Evolutionary conservation across 2,113 vertebrate genomes (phyloP).

Genomic region (Antechinus stuartii): DNA sequence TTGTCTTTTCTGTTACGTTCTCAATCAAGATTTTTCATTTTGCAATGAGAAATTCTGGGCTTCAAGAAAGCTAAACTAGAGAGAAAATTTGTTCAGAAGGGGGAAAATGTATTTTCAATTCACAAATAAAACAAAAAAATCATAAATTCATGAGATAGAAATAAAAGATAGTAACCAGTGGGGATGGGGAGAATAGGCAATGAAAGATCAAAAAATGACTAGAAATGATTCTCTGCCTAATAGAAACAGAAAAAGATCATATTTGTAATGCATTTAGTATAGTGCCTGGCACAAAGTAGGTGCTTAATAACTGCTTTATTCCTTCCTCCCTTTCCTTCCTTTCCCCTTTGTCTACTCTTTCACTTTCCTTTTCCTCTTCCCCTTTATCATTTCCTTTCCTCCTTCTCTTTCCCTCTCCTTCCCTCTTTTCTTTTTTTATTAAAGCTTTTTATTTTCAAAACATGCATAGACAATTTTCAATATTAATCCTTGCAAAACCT

Average conservation of each 20-base stretch:
- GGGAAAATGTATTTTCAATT: conserved; percentile 27
- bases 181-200: background rate
- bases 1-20: conserved; percentile 18
- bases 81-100: conserved; percentile 27
- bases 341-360: background rate
- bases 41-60: conserved; percentile 26
- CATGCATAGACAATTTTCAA: no score
- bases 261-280: background rate
- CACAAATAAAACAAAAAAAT: background rate
- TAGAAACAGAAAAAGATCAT: background rate
- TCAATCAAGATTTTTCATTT: conserved; percentile 33
- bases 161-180: background rate
- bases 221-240: background rate
- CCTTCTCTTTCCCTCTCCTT: background rate
- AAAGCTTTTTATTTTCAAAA: no score
- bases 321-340: background rate
- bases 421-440: background rate
- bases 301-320: background rate
- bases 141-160: background rate
- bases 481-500: no score
- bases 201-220: background rate
- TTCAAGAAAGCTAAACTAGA: conserved; percentile 25
- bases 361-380: no score
- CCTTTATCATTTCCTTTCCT: background rate
- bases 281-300: background rate